Conservation (phyloP, 2,888 invertebrate species). For the Antitype chi region DNA sequence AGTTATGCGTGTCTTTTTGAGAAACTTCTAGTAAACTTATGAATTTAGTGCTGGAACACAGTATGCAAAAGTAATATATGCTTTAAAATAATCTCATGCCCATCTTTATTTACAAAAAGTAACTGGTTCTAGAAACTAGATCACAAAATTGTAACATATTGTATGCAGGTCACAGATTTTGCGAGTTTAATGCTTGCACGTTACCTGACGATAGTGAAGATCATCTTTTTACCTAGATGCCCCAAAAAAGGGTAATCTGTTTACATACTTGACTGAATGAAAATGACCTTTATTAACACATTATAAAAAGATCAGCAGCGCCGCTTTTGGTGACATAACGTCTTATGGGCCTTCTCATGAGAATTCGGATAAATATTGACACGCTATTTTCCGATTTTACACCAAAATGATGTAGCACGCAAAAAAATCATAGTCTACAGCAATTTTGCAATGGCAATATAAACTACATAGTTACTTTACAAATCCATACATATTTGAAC, state of each 20-base stretch:
- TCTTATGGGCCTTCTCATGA: neutral
- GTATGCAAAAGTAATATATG: too few relatives aligned
- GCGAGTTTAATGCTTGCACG: neutral
- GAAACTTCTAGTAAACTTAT: neutral
- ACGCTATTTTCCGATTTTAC: slow-evolving; percentile 8
- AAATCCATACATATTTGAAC: neutral
- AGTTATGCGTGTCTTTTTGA: neutral
- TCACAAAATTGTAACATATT: neutral
- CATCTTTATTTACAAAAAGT: neutral
- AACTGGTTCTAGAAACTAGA: neutral
- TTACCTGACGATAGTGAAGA: neutral
- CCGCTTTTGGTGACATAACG: slow-evolving; percentile 10
- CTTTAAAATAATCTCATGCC: neutral
- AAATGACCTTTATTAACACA: slow-evolving; percentile 1
- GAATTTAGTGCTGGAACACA: too few relatives aligned
- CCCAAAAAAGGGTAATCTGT: neutral
- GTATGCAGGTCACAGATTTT: neutral
- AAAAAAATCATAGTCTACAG: neutral
- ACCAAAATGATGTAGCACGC: neutral
- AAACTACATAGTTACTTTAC: neutral
- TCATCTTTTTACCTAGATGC: neutral
- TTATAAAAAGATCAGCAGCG: slow-evolving; percentile 36
- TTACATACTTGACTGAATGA: neutral
- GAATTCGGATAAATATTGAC: slow-evolving; percentile 2
- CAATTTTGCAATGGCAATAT: neutral